Percentiles rank a stretch among this genome's conserved stretches.
phyloP scores from a whole-genome alignment of 2,113 vertebrate species.

The Puffinus mauretanicus region DNA sequence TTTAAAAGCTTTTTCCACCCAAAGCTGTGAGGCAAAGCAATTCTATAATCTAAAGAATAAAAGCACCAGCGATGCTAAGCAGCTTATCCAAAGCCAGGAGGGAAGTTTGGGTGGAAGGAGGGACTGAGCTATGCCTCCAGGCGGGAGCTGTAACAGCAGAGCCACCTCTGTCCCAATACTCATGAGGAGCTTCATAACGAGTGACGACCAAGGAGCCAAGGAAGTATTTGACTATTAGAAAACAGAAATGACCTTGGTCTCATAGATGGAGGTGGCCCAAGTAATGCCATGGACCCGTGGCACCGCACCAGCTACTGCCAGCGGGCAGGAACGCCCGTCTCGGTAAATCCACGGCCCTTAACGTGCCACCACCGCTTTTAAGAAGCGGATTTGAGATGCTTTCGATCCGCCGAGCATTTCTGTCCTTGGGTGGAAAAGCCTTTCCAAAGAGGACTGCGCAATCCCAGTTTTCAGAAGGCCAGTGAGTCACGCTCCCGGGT shows the following conservation, averaged over 20 bases:
- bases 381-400: not conserved
- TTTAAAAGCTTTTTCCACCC: not conserved
- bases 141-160: not conserved
- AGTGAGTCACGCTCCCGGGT: not conserved
- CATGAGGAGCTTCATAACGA: not conserved
- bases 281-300: not conserved
- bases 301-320: not conserved
- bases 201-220: not conserved
- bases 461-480: not conserved
- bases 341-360: not conserved
- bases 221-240: not conserved
- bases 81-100: not conserved
- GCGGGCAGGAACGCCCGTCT: rapidly evolving
- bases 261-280: not conserved
- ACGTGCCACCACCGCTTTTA: rapidly evolving
- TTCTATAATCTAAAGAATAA: not conserved
- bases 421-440: not conserved
- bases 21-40: not conserved
- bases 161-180: not conserved
- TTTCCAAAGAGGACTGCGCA: not conserved
- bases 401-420: not conserved
- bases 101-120: not conserved
- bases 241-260: not conserved
- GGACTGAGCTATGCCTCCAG: not conserved
- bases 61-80: rapidly evolving